Conservation (phyloP, 2,797 vertebrate genomes). For the Alca torda region DNA sequence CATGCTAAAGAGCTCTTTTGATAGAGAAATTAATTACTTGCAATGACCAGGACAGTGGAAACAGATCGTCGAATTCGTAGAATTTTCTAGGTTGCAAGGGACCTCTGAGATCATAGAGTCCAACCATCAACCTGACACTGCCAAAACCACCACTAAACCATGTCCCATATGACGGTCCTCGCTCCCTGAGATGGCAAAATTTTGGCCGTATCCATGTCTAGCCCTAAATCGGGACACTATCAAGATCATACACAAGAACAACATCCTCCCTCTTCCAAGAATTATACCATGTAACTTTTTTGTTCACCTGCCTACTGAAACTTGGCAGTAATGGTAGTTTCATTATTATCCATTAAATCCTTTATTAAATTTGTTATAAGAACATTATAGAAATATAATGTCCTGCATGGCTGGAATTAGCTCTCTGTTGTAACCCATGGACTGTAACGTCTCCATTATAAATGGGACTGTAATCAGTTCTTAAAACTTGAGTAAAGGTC, state of each 20-base stretch:
- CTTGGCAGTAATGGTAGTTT: neutral
- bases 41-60: neutral
- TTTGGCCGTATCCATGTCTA: too few relatives aligned
- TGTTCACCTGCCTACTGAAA: neutral
- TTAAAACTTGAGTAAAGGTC: neutral
- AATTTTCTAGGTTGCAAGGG: too few relatives aligned
- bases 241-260: too few relatives aligned
- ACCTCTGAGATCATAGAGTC: too few relatives aligned
- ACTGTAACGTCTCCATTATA: accelerated
- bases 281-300: neutral
- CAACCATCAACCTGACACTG: too few relatives aligned
- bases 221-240: too few relatives aligned
- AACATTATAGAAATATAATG: neutral
- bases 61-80: neutral
- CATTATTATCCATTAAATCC: neutral
- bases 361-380: neutral
- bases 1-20: neutral
- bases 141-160: too few relatives aligned
- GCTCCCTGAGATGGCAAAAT: too few relatives aligned
- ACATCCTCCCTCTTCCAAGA: too few relatives aligned
- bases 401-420: neutral
- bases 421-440: neutral
- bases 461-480: neutral
- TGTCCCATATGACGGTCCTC: too few relatives aligned
- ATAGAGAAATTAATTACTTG: neutral